Conservation (phyloP, 2,888 invertebrate genomes). For the Tetheella fluctuosa region DNA sequence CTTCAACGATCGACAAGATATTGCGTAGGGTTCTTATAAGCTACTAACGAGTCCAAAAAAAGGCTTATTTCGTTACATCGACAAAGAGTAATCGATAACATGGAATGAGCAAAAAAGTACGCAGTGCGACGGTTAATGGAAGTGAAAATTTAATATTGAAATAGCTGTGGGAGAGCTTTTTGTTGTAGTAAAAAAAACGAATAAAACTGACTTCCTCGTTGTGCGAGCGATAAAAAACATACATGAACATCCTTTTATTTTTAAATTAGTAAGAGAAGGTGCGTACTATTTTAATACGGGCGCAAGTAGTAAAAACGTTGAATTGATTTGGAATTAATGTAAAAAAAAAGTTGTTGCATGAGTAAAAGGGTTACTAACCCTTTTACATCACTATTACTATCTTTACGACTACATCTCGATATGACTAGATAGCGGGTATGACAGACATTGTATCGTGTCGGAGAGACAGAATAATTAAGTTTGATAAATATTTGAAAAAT, state of each 20-base stretch:
- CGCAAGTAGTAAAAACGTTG: neutral
- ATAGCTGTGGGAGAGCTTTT: conserved; percentile 14
- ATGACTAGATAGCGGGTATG: too few species aligned
- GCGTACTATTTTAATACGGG: neutral
- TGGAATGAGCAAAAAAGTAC: conserved; percentile 27
- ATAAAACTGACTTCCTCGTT: conserved; percentile 8
- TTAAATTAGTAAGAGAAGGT: conserved; percentile 1
- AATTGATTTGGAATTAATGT: neutral
- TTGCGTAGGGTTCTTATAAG: neutral
- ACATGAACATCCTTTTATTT: conserved; percentile 5
- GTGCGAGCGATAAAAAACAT: conserved; percentile 1
- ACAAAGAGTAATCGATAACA: conserved; percentile 40
- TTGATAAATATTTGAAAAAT: too few species aligned
- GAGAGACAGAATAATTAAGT: too few species aligned
- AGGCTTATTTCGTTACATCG: conserved; percentile 9
- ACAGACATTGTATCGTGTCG: too few species aligned
- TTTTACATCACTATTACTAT: too few species aligned
- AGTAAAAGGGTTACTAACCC: too few species aligned
- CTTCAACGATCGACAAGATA: neutral
- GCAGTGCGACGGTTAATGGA: conserved; percentile 19
- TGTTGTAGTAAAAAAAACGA: conserved; percentile 6
- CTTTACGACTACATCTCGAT: too few species aligned
- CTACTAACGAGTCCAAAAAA: neutral
- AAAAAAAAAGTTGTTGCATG: too few species aligned
- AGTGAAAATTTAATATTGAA: conserved; percentile 27